These are phyloP conservation scores for Leptinotarsa defecta DNA, from an alignment of 1,140 invertebrate species.

Conservation along the genomic window DNA sequence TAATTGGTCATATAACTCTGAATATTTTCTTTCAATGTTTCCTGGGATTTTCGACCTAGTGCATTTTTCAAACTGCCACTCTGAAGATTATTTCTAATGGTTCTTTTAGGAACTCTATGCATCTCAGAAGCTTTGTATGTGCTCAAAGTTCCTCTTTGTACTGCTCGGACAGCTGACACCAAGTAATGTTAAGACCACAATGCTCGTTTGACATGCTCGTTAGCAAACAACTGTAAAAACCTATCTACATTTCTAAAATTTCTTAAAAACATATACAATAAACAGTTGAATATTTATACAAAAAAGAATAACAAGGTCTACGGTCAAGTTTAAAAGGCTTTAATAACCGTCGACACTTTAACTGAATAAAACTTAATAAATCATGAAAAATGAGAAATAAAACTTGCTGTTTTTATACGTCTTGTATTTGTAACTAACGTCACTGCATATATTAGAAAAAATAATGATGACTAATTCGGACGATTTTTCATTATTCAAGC, in stretches of 20 bases:
- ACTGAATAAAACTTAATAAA: too few species aligned
- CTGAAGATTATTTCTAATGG: constrained; percentile 9
- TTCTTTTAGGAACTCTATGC: not conserved
- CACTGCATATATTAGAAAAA: too few species aligned
- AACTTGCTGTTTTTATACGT: too few species aligned
- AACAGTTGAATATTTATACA: not conserved
- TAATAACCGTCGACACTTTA: not conserved
- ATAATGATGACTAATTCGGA: too few species aligned
- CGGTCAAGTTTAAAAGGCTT: not conserved
- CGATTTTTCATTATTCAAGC: too few species aligned
- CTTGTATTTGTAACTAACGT: too few species aligned
- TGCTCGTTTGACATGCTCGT: not conserved
- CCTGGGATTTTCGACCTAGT: not conserved
- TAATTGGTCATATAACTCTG: not conserved
- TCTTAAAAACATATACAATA: not conserved
- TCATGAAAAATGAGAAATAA: too few species aligned
- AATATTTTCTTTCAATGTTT: not conserved
- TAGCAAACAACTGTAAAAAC: not conserved
- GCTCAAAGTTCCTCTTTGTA: constrained; percentile 1
- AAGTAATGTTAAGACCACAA: not conserved
- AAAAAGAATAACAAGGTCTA: constrained; percentile 4
- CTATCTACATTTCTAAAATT: not conserved
- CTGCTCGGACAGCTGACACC: constrained; percentile 9
- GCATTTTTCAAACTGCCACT: not conserved
- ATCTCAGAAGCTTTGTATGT: constrained; percentile 1